These are phyloP conservation scores for Clupea harengus DNA, from an alignment of 2,113 vertebrate species.

Conservation along the genomic window DNA sequence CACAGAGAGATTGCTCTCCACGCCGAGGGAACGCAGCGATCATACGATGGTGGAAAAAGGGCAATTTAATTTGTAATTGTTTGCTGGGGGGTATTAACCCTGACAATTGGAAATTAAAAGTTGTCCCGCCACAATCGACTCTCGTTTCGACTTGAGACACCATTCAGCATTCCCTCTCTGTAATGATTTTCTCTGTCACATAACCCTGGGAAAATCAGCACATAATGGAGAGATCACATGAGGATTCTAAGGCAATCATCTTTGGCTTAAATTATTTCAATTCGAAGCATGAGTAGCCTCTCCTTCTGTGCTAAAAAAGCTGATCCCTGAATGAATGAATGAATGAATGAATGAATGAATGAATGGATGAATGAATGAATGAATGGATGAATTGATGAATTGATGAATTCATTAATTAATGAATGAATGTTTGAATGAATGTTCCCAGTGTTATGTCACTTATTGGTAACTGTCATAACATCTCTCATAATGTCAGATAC, in stretches of 20 bases:
- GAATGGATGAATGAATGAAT: too few species aligned
- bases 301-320: conserved; percentile 9
- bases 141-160: background rate
- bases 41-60: background rate
- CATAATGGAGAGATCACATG: conserved; percentile 51
- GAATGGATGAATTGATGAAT: too few species aligned
- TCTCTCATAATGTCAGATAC: too few species aligned
- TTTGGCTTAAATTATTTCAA: conserved; percentile 48
- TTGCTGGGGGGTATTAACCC: background rate
- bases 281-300: conserved; percentile 31
- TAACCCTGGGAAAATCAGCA: conserved; percentile 47
- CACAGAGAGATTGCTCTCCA: background rate
- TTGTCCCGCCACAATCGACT: background rate
- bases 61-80: background rate
- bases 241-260: conserved; percentile 56
- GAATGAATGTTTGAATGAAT: background rate
- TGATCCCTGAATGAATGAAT: conserved; percentile 27
- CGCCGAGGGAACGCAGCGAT: background rate
- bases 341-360: background rate
- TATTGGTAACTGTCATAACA: too few species aligned
- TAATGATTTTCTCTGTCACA: conserved; percentile 40
- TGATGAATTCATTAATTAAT: too few species aligned
- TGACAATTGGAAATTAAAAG: background rate
- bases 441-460: too few species aligned
- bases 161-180: background rate